Conservation (phyloP, 2,113 vertebrate species). For the Hystrix brachyura region DNA sequence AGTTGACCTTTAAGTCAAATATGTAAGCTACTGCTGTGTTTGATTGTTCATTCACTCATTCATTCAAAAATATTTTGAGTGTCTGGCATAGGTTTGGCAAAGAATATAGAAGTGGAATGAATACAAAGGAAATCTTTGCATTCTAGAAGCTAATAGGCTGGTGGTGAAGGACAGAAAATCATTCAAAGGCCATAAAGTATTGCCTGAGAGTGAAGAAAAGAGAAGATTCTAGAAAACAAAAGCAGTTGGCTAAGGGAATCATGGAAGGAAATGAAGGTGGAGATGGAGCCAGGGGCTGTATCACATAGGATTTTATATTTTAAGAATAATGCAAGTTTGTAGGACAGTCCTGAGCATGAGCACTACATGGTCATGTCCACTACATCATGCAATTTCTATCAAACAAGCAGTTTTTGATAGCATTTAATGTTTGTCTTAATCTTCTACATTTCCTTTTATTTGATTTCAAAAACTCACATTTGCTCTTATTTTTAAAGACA, state of each 20-base stretch:
- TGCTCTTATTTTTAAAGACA: background rate
- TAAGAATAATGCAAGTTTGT: background rate
- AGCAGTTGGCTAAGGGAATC: background rate
- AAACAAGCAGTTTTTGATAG: background rate
- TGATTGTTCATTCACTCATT: background rate
- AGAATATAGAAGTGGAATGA: background rate
- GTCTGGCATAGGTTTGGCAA: background rate
- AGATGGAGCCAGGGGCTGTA: background rate
- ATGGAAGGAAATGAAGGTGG: background rate
- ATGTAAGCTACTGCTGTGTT: background rate
- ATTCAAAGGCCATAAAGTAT: background rate
- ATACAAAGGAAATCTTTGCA: background rate
- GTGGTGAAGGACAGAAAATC: background rate
- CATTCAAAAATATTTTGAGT: background rate
- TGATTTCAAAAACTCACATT: slow-evolving; percentile 1
- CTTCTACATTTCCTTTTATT: background rate
- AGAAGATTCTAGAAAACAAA: background rate
- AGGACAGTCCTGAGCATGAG: background rate
- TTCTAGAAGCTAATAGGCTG: background rate
- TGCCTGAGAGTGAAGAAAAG: background rate
- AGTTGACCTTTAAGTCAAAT: background rate
- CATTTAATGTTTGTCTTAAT: background rate
- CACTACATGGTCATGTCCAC: background rate
- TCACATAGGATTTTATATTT: background rate
- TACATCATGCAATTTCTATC: background rate